Conservation (phyloP, 92 coral and sea anemone genomes). For the Pocillopora meandrina region DNA sequence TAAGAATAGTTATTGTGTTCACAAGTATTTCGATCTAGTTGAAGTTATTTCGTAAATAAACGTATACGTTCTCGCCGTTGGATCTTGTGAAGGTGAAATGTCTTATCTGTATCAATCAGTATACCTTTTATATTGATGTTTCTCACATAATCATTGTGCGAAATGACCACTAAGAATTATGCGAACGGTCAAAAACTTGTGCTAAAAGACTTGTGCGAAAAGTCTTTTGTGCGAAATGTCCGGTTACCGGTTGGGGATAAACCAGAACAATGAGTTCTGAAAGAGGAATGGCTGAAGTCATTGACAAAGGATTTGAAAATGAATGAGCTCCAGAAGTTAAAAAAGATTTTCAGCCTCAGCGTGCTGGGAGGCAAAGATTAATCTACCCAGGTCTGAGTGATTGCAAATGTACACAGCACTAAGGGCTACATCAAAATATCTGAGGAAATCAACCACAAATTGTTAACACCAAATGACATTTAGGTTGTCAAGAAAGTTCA, state of each 20-base stretch:
- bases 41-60: no score
- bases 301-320: conserved; percentile 20
- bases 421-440: conserved; percentile 14
- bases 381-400: not conserved
- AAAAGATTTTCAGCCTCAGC: conserved; percentile 17
- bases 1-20: no score
- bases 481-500: not conserved
- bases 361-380: conserved; percentile 14
- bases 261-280: conserved; percentile 25
- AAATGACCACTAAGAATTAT: no score
- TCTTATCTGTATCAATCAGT: no score
- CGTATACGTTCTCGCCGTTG: no score
- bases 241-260: conserved; percentile 9
- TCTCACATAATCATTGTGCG: no score
- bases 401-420: conserved; percentile 24
- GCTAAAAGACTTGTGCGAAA: no score
- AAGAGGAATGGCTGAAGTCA: conserved; percentile 21
- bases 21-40: no score
- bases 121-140: no score
- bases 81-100: no score
- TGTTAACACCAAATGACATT: conserved; percentile 1
- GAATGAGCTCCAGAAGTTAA: conserved; percentile 16
- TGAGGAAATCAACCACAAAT: conserved; percentile 1
- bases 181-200: no score
- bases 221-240: no score